Evolutionary conservation across 35 echinoderm and acorn worm species (phyloP).

Genomic region (Apostichopus parvimensis): DNA sequence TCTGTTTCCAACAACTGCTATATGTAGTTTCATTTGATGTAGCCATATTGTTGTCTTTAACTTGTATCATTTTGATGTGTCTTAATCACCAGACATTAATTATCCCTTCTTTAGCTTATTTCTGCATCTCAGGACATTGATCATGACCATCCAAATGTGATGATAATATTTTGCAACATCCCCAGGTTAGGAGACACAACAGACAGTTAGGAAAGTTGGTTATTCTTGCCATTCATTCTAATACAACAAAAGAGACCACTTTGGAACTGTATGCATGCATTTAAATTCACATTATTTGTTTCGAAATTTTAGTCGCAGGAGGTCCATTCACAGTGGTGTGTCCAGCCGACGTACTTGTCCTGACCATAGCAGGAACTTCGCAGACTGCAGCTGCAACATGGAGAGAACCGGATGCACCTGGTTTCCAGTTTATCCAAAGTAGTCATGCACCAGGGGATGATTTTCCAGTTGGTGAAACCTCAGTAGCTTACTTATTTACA

Average conservation of each 20-base stretch:
- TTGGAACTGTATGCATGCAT: neutral
- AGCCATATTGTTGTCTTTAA: too few relatives aligned
- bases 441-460: neutral
- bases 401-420: neutral
- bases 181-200: too few relatives aligned
- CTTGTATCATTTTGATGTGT: too few relatives aligned
- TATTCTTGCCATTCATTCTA: too few relatives aligned
- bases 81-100: too few relatives aligned
- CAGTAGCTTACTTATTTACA: neutral
- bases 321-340: neutral
- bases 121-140: too few relatives aligned
- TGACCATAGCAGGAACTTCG: neutral
- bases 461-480: neutral
- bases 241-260: neutral
- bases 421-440: neutral
- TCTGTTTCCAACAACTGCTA: too few relatives aligned
- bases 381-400: neutral
- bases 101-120: too few relatives aligned
- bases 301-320: neutral
- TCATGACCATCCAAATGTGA: too few relatives aligned
- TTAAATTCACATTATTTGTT: neutral
- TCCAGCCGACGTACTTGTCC: neutral
- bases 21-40: too few relatives aligned
- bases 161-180: too few relatives aligned
- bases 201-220: too few relatives aligned